A percentile compares a stretch with the other conserved stretches of the same genome.
Evolutionary conservation across 2,888 invertebrate genomes (phyloP).

Genomic region (Acrocyrtus sp.): DNA sequence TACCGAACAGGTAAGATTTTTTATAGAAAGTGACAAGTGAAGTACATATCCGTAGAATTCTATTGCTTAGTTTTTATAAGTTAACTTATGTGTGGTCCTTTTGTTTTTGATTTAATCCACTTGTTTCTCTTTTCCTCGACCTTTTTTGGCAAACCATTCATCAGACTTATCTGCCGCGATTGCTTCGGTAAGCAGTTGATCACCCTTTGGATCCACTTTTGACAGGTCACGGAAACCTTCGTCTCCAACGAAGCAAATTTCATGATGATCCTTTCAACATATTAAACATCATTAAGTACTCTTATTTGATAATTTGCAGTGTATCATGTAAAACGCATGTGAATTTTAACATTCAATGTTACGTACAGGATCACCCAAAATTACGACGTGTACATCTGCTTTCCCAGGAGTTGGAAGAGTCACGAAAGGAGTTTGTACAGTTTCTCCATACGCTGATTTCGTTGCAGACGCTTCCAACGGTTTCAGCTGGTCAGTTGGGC

Average conservation of each 20-base stretch:
- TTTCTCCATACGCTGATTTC: constrained; percentile 71
- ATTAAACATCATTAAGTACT: constrained; percentile 34
- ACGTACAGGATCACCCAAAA: constrained; percentile 89
- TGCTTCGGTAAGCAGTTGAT: constrained; percentile 80
- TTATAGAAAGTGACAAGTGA: neutral
- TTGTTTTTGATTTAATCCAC: constrained; percentile 12
- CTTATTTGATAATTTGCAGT: constrained; percentile 9
- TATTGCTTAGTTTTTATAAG: too few species aligned
- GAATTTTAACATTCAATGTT: too few species aligned
- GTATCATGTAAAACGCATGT: too few species aligned
- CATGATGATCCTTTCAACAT: constrained; percentile 82
- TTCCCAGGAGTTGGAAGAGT: constrained; percentile 97
- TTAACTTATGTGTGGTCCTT: neutral
- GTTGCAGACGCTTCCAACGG: constrained; percentile 79
- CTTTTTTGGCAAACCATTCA: constrained; percentile 64
- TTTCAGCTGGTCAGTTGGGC: constrained; percentile 82
- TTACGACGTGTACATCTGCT: constrained; percentile 95
- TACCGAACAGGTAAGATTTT: neutral
- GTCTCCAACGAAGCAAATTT: constrained; percentile 98
- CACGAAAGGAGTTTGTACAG: constrained; percentile 87
- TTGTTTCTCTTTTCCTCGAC: constrained; percentile 23
- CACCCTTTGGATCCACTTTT: constrained; percentile 83
- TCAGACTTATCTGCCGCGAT: constrained; percentile 76
- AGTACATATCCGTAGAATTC: too few species aligned
- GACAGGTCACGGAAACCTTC: constrained; percentile 92